phyloP scores from a whole-genome alignment of 2,888 invertebrate genomes.

The Pyrgus malvae region DNA sequence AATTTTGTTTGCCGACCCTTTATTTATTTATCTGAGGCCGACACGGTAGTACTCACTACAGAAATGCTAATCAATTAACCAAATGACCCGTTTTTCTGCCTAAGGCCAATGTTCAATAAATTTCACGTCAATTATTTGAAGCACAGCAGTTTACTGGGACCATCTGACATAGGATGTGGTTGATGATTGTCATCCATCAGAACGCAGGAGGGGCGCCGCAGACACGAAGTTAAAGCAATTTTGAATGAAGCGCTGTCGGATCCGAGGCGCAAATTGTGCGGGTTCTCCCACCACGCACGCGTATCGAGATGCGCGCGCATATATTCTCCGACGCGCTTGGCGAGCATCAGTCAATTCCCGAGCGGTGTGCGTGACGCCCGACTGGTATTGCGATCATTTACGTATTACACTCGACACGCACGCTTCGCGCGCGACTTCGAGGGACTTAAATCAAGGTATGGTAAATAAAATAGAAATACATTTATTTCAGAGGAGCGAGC shows the following conservation, averaged over 20 bases:
- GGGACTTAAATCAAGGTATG: slow-evolving; percentile 39
- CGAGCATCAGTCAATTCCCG: slow-evolving; percentile 69
- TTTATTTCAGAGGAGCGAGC: slow-evolving; percentile 27
- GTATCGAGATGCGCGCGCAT: slow-evolving; percentile 75
- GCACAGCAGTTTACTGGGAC: slow-evolving; percentile 37
- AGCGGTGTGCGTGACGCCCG: slow-evolving; percentile 45
- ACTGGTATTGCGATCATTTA: slow-evolving; percentile 36
- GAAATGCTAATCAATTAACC: too few species aligned
- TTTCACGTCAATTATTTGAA: too few species aligned
- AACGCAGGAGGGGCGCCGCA: slow-evolving; percentile 29
- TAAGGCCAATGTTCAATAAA: too few species aligned
- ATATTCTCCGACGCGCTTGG: slow-evolving; percentile 61
- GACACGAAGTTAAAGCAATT: slow-evolving; percentile 21
- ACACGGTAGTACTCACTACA: too few species aligned
- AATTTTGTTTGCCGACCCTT: too few species aligned
- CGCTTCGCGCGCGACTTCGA: slow-evolving; percentile 40
- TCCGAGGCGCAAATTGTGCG: slow-evolving; percentile 31
- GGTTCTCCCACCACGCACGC: slow-evolving; percentile 68
- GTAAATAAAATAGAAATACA: slow-evolving; percentile 28
- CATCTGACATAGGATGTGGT: slow-evolving; percentile 37
- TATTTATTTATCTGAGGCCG: too few species aligned
- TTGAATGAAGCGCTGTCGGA: slow-evolving; percentile 32
- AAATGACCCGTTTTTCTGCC: too few species aligned
- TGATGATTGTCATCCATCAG: slow-evolving; percentile 28
- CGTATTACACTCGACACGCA: slow-evolving; percentile 33